Conservation (phyloP, 2,888 invertebrate genomes). For the Cotesia congregata region DNA sequence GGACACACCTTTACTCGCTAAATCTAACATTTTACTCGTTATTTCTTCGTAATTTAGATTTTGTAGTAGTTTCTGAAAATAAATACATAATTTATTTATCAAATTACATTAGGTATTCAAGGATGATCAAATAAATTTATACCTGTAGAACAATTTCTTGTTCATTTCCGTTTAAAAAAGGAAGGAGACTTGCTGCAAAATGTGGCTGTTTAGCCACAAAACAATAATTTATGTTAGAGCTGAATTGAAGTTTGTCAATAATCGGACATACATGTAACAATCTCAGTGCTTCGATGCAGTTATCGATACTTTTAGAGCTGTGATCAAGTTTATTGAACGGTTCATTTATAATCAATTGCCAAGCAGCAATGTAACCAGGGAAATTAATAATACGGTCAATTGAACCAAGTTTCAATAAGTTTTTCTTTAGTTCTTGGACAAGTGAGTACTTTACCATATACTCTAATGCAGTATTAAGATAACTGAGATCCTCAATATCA, state of each 20-base stretch:
- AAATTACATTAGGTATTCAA: background rate
- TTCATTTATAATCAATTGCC: conserved; percentile 58
- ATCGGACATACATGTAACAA: conserved; percentile 61
- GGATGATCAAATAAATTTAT: conserved; percentile 27
- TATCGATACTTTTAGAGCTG: conserved; percentile 53
- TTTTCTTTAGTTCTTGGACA: conserved; percentile 58
- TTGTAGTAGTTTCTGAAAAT: conserved; percentile 43
- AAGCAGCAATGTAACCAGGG: conserved; percentile 58
- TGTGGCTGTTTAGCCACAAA: conserved; percentile 55
- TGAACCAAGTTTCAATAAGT: conserved; percentile 54
- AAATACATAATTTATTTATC: conserved; percentile 10
- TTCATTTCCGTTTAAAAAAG: conserved; percentile 56
- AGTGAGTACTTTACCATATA: conserved; percentile 58
- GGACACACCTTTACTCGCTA: conserved; percentile 55
- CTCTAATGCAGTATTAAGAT: conserved; percentile 56
- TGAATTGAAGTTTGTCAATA: conserved; percentile 54
- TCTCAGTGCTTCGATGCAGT: conserved; percentile 56
- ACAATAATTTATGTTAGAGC: conserved; percentile 52
- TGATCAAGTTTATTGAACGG: conserved; percentile 58
- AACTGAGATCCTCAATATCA: conserved; percentile 54
- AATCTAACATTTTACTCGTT: conserved; percentile 48
- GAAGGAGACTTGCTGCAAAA: conserved; percentile 59
- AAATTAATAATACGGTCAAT: conserved; percentile 53
- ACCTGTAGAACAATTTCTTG: conserved; percentile 53
- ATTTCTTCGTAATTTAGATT: conserved; percentile 23